Conservation (phyloP, 2,113 vertebrate species). For the Nipponia nippon region DNA sequence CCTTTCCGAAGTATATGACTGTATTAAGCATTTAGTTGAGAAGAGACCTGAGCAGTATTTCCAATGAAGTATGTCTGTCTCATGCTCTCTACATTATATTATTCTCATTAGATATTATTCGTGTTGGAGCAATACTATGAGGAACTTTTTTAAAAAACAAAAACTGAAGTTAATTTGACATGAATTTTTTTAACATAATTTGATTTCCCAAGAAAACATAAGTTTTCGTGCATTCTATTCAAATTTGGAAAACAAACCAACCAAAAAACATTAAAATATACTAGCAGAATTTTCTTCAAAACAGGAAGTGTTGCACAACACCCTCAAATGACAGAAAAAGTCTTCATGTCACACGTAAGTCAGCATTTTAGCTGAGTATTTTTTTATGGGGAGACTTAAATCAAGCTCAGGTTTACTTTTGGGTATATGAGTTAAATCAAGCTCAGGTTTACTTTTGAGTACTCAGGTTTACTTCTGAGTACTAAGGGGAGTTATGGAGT, state of each 20-base stretch:
- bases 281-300: background rate
- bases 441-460: too few species aligned
- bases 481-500: too few species aligned
- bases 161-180: background rate
- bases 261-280: background rate
- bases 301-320: background rate
- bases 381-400: too few species aligned
- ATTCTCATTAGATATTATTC: background rate
- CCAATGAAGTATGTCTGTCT: background rate
- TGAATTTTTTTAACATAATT: background rate
- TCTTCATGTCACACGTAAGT: too few species aligned
- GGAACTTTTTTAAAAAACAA: fast-evolving
- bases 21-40: background rate
- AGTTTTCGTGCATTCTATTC: background rate
- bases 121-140: background rate
- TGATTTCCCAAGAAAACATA: background rate
- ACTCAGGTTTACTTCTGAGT: too few species aligned
- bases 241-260: background rate
- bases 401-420: too few species aligned
- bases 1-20: background rate
- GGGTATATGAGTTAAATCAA: too few species aligned
- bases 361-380: too few species aligned
- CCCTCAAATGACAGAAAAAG: background rate
- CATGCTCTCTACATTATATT: background rate
- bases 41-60: background rate